Base-by-base conservation (phyloP, 1,140 invertebrate genomes). In the Zaprionus davidi region DNA sequence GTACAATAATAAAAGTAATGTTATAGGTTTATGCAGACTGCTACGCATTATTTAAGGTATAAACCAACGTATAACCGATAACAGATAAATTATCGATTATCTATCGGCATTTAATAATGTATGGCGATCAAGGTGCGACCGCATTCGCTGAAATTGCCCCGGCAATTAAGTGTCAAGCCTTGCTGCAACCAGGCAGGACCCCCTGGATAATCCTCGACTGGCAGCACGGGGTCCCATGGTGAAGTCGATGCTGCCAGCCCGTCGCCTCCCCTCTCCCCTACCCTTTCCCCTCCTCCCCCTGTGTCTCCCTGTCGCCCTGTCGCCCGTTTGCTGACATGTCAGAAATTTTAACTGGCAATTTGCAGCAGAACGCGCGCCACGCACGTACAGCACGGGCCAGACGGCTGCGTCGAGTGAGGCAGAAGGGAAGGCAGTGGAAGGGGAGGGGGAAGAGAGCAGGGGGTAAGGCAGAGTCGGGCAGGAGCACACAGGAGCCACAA, bases 301-400 rank as follows among this genome's bases (percentile, higher is more conserved):
- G n/a, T 41, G 12, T n/a, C 31, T 12, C 28, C 20, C n/a, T 17
- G 15, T 55, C 24, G 15, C 13, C 28, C 55, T 59, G 81, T 79
- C 66, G 76, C 77, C 82, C 79, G 79, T 85, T 79, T 82, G 82
- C 82, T 86, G 82, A 86, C 79, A 86, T 86, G 82, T 86, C 82
- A 86, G 72, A 86, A 86, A 86, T 87, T 86, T 86, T 86, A 86
- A 86, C 82, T 86, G 82, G 79, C 82, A 86, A 86, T 86, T 86
- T 82, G 82, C 82, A 86, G 79, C 63, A 82, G 68, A 82, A 67
- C 76, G 76, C 70, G 76, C 81, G 79, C 76, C 66, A 71, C 76
- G 76, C 76, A 78, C 76, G 76, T 78, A 78, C 76, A 78, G 65
- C 53, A 53, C 60, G 55, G 51, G 51, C 22, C 69, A 76, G 67